phyloP scores from a whole-genome alignment of 2,113 vertebrate genomes.

The Promerops cafer region DNA sequence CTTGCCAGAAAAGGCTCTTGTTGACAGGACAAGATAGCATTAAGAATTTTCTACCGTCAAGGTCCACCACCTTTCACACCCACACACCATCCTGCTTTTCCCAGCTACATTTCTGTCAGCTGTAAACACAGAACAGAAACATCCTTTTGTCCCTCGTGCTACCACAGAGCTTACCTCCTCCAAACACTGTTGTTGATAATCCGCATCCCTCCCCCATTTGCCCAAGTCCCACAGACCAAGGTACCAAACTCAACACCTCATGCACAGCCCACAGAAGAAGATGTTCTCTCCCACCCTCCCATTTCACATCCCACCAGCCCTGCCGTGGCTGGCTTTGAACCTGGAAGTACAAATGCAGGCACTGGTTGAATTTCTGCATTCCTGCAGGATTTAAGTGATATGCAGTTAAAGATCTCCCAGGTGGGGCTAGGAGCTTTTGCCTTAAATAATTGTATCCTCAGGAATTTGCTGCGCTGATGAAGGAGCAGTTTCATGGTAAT shows the following conservation, averaged over 20 bases:
- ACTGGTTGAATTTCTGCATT: background rate
- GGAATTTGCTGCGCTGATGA: background rate
- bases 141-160: background rate
- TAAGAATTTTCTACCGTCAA: background rate
- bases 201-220: rapidly evolving
- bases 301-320: background rate
- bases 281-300: background rate
- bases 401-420: background rate
- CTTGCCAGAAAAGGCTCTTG: background rate
- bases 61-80: background rate
- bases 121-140: background rate
- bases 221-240: background rate
- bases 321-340: background rate
- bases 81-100: background rate
- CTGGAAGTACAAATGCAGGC: background rate
- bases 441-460: background rate
- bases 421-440: background rate
- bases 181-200: background rate
- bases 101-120: background rate
- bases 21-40: background rate
- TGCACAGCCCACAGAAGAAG: background rate
- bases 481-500: background rate
- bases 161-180: background rate
- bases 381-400: background rate
- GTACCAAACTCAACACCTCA: background rate